Evolutionary conservation across 64 coral and sea anemone species (phyloP), one percentile per base, ranked within the genome.

Genomic region (Astreopora myriophthalma): DNA sequence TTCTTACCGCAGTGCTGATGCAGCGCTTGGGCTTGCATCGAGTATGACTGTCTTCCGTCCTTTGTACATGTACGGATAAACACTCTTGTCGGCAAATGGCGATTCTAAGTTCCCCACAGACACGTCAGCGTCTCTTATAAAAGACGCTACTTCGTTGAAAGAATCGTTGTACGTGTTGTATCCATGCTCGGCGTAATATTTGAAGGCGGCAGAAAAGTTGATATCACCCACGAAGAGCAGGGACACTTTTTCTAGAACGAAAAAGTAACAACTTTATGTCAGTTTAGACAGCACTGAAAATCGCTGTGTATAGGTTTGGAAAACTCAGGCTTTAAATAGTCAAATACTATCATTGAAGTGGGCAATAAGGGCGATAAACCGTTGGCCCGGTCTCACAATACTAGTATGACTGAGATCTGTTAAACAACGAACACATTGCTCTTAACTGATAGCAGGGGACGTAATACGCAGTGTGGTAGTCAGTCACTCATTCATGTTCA

Each of bases 91-190:
- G 31, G 94, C 89, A 44, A 94, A 92, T 17, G 95, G 88, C 3
- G 87, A 88, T 68, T 98, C 95, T 22, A 91, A 62, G 75, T 98
- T 98, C 26, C 74, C 92, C 5, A 98, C 48, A 9, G 92, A 76
- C 32, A 98, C 69, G 52, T 98, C 95, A 12, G 92, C 92, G 24
- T 92, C 19, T 71, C 85, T 94, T 34, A 98, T 77, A 30, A 76
- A 14, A 24, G 39, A 1, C 4, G 88, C 88, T 22, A 98, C 92
- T 1, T 98, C 91, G 8, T 36, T 57, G 12, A 98, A 76, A 6
- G 88, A 71, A 36, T 94, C 91, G 36, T 84, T 91, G 34, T 98
- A 98, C 5, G 26, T 37, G 62, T 71, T 55, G 26, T 89, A 69
- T 27, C 86, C 74, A 20, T 89, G 66, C 10, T 85, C 69, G 16